Percentiles rank a stretch among this genome's conserved stretches.
Conservation (phyloP, 2,797 vertebrate species). For the Pogonophryne albipinna region DNA sequence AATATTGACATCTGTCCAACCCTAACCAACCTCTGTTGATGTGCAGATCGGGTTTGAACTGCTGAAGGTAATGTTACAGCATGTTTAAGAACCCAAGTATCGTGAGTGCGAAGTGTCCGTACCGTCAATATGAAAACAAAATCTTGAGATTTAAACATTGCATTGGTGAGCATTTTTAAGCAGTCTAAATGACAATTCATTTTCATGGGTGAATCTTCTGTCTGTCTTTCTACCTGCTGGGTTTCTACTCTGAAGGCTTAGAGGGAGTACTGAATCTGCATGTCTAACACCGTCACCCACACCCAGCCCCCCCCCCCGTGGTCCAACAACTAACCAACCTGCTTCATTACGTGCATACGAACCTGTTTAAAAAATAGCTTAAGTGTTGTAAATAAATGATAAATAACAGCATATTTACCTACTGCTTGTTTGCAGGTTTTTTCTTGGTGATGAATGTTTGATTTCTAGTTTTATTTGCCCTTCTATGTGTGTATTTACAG, state of each 20-base stretch:
- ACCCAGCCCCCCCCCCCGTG: slow-evolving; percentile 21
- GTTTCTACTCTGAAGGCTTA: slow-evolving; percentile 68
- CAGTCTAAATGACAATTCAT: neutral
- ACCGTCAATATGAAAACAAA: neutral
- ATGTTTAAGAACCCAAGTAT: neutral
- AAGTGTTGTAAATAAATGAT: slow-evolving; percentile 73
- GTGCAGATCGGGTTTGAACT: slow-evolving; percentile 6
- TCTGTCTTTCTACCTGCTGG: slow-evolving; percentile 60
- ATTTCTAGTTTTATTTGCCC: neutral
- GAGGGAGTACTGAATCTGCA: slow-evolving; percentile 84
- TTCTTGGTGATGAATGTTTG: slow-evolving; percentile 36
- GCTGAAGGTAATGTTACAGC: slow-evolving; percentile 1
- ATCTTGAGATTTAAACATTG: neutral
- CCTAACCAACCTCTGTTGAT: neutral
- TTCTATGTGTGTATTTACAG: neutral
- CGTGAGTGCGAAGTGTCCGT: neutral
- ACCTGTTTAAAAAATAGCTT: slow-evolving; percentile 33
- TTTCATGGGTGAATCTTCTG: neutral
- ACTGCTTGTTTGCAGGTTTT: slow-evolving; percentile 57
- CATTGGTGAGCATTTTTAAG: neutral
- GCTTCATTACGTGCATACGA: slow-evolving; percentile 39
- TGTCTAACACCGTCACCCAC: slow-evolving; percentile 46
- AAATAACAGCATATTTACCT: slow-evolving; percentile 62
- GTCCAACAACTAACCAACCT: slow-evolving; percentile 42
- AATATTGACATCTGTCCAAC: no score